Evolutionary conservation across 2,888 invertebrate genomes (phyloP).

Genomic region (Congeria kusceri): DNA sequence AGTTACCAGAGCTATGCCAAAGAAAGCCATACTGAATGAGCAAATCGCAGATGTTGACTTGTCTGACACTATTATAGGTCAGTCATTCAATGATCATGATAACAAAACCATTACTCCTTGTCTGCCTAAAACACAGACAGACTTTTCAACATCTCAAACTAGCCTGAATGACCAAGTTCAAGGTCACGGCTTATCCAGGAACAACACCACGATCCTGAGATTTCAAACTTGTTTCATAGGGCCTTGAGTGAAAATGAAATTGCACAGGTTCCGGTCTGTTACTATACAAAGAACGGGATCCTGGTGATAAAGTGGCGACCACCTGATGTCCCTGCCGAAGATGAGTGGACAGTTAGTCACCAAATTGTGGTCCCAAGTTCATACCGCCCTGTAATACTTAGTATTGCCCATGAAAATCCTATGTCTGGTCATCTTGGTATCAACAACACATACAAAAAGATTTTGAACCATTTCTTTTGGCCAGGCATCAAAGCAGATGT

Average conservation of each 20-base stretch:
- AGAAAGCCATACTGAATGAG: slow-evolving; percentile 4
- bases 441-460: background rate
- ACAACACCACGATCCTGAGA: background rate
- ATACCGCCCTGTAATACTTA: too few species aligned
- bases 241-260: too few species aligned
- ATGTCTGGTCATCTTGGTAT: background rate
- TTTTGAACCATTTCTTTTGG: background rate
- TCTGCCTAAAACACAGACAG: slow-evolving; percentile 3
- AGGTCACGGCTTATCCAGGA: background rate
- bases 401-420: background rate
- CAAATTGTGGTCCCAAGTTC: too few species aligned
- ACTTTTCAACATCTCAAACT: background rate
- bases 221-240: too few species aligned
- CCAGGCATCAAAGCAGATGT: slow-evolving; percentile 34
- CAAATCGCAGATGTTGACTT: too few species aligned
- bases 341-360: too few species aligned
- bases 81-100: background rate
- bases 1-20: too few species aligned
- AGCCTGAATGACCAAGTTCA: background rate
- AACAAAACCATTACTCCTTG: background rate
- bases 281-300: too few species aligned
- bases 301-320: too few species aligned
- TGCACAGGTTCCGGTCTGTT: too few species aligned
- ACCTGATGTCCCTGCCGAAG: too few species aligned
- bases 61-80: background rate